Percentiles rank a stretch among this genome's conserved stretches.
Conservation (phyloP, 2,888 invertebrate species). For the Diplazon laetatorius region DNA sequence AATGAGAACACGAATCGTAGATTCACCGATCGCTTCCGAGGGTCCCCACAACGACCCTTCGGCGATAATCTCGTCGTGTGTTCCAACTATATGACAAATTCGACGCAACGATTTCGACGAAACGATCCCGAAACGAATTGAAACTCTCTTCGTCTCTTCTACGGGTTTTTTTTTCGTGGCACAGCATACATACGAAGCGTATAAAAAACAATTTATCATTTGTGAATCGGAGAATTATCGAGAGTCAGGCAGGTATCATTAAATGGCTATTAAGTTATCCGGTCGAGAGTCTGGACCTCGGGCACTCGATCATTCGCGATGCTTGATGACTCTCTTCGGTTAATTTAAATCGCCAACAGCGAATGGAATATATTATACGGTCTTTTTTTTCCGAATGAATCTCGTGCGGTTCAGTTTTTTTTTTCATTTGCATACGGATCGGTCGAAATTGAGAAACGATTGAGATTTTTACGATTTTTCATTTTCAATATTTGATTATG, state of each 20-base stretch:
- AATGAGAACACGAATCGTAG: conserved; percentile 61
- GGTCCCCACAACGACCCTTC: conserved; percentile 25
- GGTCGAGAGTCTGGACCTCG: conserved; percentile 35
- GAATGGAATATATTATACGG: conserved; percentile 38
- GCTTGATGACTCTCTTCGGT: conserved; percentile 56
- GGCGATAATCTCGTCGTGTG: conserved; percentile 27
- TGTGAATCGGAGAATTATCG: conserved; percentile 39
- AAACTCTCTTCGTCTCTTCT: conserved; percentile 12
- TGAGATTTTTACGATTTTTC: neutral
- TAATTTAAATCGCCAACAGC: conserved; percentile 38
- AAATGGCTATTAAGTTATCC: conserved; percentile 55
- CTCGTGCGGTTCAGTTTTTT: conserved; percentile 28
- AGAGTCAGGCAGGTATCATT: conserved; percentile 51
- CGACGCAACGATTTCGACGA: conserved; percentile 4
- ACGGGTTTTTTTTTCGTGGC: neutral
- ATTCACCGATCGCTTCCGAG: conserved; percentile 26
- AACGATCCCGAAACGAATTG: conserved; percentile 47
- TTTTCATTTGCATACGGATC: neutral
- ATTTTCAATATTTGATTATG: neutral
- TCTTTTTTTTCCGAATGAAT: no score
- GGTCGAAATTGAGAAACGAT: neutral
- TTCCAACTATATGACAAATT: conserved; percentile 6
- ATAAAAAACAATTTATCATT: conserved; percentile 27
- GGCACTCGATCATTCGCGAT: conserved; percentile 50
- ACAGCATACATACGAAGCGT: neutral